Conservation (phyloP, 2,888 invertebrate species). For the Epistrophella euchroma region DNA sequence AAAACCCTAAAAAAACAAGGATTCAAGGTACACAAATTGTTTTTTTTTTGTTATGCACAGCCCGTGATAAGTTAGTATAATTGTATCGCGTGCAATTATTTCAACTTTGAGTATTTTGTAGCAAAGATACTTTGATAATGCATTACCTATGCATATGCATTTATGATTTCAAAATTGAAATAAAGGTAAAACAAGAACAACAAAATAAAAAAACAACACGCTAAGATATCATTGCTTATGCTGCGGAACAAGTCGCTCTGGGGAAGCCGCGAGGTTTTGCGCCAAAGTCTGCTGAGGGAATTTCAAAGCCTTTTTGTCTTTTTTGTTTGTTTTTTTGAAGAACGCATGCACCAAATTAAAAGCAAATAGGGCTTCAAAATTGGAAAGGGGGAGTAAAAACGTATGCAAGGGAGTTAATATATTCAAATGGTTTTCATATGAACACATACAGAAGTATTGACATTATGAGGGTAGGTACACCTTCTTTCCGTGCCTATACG, state of each 20-base stretch:
- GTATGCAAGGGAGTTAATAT: constrained; percentile 1
- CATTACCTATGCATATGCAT: constrained; percentile 21
- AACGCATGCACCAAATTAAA: constrained; percentile 36
- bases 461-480: constrained; percentile 11
- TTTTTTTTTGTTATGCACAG: constrained; percentile 33
- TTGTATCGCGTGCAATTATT: constrained; percentile 64
- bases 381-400: background rate
- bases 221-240: constrained; percentile 46
- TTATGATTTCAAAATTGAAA: background rate
- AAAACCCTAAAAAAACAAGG: background rate
- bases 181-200: background rate
- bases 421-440: constrained; percentile 8
- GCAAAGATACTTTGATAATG: constrained; percentile 19
- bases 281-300: constrained; percentile 5
- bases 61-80: constrained; percentile 26
- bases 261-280: constrained; percentile 26
- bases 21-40: constrained; percentile 61
- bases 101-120: constrained; percentile 13
- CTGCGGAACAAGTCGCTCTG: constrained; percentile 16
- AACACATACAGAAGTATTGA: constrained; percentile 7
- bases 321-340: background rate
- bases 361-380: constrained; percentile 24
- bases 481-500: background rate
- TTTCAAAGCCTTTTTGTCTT: background rate
- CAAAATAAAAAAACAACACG: background rate